phyloP scores from a whole-genome alignment of 2,113 vertebrate species.

The Xiphophorus hellerii region DNA sequence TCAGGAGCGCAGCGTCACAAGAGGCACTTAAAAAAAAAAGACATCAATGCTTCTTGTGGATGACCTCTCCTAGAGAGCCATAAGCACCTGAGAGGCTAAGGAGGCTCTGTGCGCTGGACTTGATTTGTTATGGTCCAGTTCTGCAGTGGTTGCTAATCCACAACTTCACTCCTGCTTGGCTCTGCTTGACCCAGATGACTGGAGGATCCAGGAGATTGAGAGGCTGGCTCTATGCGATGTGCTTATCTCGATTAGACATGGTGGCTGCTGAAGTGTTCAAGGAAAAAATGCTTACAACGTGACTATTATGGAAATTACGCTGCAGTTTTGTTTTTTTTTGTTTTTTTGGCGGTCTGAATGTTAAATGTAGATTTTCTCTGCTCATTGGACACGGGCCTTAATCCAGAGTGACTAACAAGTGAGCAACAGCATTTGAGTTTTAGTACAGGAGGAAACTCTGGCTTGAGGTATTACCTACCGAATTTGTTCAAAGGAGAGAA shows the following conservation, averaged over 20 bases:
- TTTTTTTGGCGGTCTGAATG: not conserved
- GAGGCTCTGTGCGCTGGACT: slow-evolving; percentile 33
- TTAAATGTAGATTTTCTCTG: slow-evolving; percentile 2
- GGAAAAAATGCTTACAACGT: slow-evolving; percentile 37
- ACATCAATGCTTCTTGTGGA: slow-evolving; percentile 29
- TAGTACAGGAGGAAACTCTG: not conserved
- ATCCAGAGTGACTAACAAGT: not conserved
- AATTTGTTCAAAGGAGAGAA: not conserved
- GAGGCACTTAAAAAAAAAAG: slow-evolving; percentile 19
- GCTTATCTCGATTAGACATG: slow-evolving; percentile 57
- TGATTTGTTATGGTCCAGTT: slow-evolving; percentile 47
- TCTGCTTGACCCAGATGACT: slow-evolving; percentile 60
- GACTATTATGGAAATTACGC: slow-evolving; percentile 18
- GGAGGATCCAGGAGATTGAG: slow-evolving; percentile 57
- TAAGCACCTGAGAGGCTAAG: slow-evolving; percentile 48
- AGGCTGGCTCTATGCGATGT: slow-evolving; percentile 37
- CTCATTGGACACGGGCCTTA: not conserved
- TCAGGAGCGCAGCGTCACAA: slow-evolving; percentile 18
- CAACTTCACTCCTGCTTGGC: slow-evolving; percentile 36
- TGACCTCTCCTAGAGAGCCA: slow-evolving; percentile 28
- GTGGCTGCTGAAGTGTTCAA: slow-evolving; percentile 37
- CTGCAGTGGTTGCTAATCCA: slow-evolving; percentile 61
- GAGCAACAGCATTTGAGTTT: not conserved
- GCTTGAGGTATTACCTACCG: not conserved
- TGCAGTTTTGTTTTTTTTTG: slow-evolving; percentile 2